Percentiles rank a stretch among this genome's conserved stretches.
These are phyloP conservation scores for Muscidifurax raptorellus DNA, from an alignment of 1,140 invertebrate species.

Conservation along the genomic window DNA sequence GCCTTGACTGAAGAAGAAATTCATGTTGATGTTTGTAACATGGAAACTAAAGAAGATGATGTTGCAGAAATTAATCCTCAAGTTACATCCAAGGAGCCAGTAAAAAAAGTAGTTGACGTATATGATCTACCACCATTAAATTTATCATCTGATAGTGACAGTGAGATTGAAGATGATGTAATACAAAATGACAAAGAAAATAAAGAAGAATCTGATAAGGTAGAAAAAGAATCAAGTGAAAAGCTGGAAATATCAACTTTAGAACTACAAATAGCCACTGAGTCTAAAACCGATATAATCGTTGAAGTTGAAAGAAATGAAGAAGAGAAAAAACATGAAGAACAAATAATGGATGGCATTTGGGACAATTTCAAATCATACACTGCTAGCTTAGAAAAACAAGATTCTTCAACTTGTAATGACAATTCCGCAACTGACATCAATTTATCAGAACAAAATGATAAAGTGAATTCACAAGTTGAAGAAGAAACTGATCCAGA, in stretches of 20 bases:
- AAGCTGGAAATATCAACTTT: slow-evolving; percentile 27
- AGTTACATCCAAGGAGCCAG: slow-evolving; percentile 59
- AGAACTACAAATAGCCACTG: slow-evolving; percentile 32
- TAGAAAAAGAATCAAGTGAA: slow-evolving; percentile 5
- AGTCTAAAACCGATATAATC: slow-evolving; percentile 54
- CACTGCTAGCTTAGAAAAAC: slow-evolving; percentile 77
- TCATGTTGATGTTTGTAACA: slow-evolving; percentile 36
- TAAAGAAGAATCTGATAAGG: slow-evolving; percentile 55
- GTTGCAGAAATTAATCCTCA: neutral
- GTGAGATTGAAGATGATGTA: slow-evolving; percentile 77
- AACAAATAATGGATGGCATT: slow-evolving; percentile 80
- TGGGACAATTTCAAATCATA: slow-evolving; percentile 89
- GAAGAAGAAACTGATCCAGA: slow-evolving; percentile 11
- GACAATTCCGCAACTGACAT: neutral
- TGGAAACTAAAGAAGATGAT: slow-evolving; percentile 14
- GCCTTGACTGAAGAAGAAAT: slow-evolving; percentile 8
- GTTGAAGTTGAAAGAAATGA: slow-evolving; percentile 68
- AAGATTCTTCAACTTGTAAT: slow-evolving; percentile 58
- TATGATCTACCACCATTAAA: slow-evolving; percentile 87
- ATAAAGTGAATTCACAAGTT: neutral
- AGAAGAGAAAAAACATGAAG: slow-evolving; percentile 73
- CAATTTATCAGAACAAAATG: neutral
- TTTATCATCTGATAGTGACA: slow-evolving; percentile 86
- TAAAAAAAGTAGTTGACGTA: slow-evolving; percentile 77
- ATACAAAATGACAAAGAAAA: slow-evolving; percentile 53